Conservation (phyloP, 2,888 invertebrate species). For the Prenolepis imparis region DNA sequence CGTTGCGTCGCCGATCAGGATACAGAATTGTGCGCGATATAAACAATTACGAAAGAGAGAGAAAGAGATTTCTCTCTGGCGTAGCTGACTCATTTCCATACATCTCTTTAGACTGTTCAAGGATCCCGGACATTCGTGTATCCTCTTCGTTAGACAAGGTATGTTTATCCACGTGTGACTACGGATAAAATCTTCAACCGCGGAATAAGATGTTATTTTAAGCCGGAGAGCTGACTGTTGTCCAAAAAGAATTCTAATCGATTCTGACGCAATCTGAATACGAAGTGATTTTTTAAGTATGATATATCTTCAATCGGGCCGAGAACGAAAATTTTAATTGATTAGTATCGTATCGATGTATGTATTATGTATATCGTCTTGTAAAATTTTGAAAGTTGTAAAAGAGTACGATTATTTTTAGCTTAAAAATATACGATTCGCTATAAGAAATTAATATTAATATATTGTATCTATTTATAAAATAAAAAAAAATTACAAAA, state of each 20-base stretch:
- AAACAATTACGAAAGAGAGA: slow-evolving; percentile 19
- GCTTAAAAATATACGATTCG: background rate
- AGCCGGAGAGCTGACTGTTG: slow-evolving; percentile 55
- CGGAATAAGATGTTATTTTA: slow-evolving; percentile 69
- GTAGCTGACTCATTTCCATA: slow-evolving; percentile 39
- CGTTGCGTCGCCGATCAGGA: slow-evolving; percentile 1
- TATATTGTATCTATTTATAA: background rate
- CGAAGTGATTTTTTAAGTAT: background rate
- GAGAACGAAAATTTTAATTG: background rate
- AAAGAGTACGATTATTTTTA: background rate
- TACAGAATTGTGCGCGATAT: slow-evolving; percentile 20
- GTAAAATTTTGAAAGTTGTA: background rate
- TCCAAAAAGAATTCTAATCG: slow-evolving; percentile 24
- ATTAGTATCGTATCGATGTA: background rate
- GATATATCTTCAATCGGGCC: background rate
- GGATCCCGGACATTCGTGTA: background rate
- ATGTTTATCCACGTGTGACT: slow-evolving; percentile 70
- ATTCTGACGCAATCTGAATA: slow-evolving; percentile 51
- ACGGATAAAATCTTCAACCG: slow-evolving; percentile 54
- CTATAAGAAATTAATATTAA: background rate
- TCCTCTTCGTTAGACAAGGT: slow-evolving; percentile 26
- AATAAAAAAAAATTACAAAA: background rate
- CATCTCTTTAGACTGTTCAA: slow-evolving; percentile 46
- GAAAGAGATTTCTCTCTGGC: background rate
- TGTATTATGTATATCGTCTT: background rate